Evolutionary conservation across 2,888 invertebrate genomes (phyloP).

Genomic region (Chymomyza fuscimana): DNA sequence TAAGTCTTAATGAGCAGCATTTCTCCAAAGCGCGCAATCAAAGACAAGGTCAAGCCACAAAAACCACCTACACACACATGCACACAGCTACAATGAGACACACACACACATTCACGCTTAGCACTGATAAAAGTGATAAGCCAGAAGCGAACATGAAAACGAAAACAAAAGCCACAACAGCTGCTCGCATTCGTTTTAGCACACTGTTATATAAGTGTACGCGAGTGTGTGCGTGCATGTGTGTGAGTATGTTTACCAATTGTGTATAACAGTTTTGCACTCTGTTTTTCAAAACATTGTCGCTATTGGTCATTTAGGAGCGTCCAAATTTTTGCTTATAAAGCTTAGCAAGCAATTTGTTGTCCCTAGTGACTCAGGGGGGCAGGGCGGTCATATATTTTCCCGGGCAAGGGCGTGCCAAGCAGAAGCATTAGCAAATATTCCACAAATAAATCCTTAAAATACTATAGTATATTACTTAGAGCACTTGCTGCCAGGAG

Average conservation of each 20-base stretch:
- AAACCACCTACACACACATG: neutral
- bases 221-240: neutral
- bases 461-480: too few species aligned
- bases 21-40: constrained; percentile 28
- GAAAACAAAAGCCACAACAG: constrained; percentile 18
- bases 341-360: constrained; percentile 42
- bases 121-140: constrained; percentile 61
- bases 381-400: neutral
- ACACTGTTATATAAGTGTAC: constrained; percentile 45
- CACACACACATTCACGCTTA: neutral
- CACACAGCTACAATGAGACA: too few species aligned
- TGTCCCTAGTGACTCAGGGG: constrained; percentile 14
- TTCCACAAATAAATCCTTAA: too few species aligned
- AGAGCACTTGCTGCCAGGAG: too few species aligned
- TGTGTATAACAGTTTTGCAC: constrained; percentile 36
- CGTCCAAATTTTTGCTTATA: constrained; percentile 31
- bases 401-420: neutral
- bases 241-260: too few species aligned
- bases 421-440: neutral
- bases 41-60: constrained; percentile 57
- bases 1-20: constrained; percentile 59
- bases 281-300: constrained; percentile 18
- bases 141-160: constrained; percentile 9
- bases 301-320: constrained; percentile 40
- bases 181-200: constrained; percentile 41